These are phyloP conservation scores for Dicaeum eximium DNA, from an alignment of 2,113 vertebrate genomes.

Conservation along the genomic window DNA sequence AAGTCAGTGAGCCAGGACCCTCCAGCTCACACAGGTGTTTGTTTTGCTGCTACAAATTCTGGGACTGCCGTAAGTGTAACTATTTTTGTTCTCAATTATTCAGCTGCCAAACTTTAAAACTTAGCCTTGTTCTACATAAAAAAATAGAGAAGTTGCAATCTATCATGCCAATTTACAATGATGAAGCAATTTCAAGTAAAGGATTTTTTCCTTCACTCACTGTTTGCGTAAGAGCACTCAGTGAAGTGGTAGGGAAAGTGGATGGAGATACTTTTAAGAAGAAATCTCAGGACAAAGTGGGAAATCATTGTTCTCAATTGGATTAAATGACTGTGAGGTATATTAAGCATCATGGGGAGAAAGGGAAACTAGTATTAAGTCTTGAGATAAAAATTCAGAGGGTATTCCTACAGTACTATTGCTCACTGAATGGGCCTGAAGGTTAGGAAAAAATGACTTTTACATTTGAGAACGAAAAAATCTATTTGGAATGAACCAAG, in stretches of 20 bases:
- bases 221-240: background rate
- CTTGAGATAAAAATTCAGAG: background rate
- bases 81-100: background rate
- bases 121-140: background rate
- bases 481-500: background rate
- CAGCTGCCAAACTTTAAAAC: background rate
- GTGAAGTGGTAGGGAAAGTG: background rate
- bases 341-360: background rate
- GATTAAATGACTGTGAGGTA: background rate
- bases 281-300: background rate
- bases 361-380: background rate
- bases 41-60: background rate
- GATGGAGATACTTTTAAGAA: background rate
- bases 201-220: background rate
- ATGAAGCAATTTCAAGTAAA: background rate
- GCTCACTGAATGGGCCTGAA: background rate
- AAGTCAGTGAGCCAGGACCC: background rate
- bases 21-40: background rate
- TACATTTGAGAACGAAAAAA: background rate
- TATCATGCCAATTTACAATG: background rate
- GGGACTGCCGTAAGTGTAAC: rapidly evolving
- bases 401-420: background rate
- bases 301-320: background rate
- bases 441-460: background rate
- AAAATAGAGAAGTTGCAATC: background rate